These are phyloP conservation scores for Lacerta bilineata DNA, from an alignment of 2,797 vertebrate species.

Conservation along the genomic window DNA sequence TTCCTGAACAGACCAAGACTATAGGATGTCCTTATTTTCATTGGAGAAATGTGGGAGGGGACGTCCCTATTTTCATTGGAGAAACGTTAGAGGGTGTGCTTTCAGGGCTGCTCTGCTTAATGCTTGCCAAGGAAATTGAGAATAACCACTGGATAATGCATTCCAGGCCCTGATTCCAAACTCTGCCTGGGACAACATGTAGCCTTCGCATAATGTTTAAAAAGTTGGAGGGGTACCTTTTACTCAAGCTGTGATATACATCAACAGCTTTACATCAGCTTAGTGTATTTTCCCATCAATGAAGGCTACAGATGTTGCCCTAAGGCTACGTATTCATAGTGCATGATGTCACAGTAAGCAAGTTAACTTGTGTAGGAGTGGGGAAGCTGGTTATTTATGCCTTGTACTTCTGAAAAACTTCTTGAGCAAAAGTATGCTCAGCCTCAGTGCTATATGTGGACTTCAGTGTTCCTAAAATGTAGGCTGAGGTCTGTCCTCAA, in stretches of 20 bases:
- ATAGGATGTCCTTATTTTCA: too few relatives aligned
- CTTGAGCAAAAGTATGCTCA: neutral
- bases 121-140: neutral
- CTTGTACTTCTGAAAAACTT: neutral
- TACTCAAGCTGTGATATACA: neutral
- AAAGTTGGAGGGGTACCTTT: neutral
- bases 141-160: neutral
- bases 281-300: neutral
- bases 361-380: neutral
- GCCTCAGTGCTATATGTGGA: neutral
- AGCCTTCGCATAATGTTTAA: neutral
- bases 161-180: neutral
- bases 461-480: neutral
- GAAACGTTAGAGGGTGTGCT: neutral
- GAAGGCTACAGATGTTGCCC: neutral
- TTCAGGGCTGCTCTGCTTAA: neutral
- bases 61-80: too few relatives aligned
- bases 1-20: neutral
- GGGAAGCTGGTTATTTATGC: neutral
- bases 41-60: too few relatives aligned
- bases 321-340: neutral
- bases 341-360: neutral
- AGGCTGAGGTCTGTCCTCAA: neutral
- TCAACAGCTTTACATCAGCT: neutral
- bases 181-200: neutral